Conservation (phyloP, 1,140 invertebrate genomes). For the Drosophila nannoptera region DNA sequence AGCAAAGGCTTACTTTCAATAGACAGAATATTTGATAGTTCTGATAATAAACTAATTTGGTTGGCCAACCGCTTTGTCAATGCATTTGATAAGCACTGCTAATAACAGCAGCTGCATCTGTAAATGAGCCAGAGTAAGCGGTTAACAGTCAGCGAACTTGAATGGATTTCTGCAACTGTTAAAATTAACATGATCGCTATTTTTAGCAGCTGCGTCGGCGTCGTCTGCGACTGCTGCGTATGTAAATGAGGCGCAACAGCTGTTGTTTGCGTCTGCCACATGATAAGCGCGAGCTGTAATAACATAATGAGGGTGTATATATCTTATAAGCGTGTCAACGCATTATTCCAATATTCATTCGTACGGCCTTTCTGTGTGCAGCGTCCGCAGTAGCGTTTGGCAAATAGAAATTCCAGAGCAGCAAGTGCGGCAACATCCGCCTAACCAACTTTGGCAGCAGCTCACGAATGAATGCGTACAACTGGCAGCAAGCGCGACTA, state of each 20-base stretch:
- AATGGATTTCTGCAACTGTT: constrained; percentile 11
- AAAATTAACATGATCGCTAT: constrained; percentile 44
- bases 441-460: constrained; percentile 21
- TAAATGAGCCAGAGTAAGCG: background rate
- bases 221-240: constrained; percentile 1
- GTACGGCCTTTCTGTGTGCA: constrained; percentile 17
- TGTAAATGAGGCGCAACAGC: constrained; percentile 42
- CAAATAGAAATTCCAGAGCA: constrained; percentile 47
- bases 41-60: background rate
- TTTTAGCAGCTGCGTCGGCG: constrained; percentile 22
- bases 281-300: constrained; percentile 18
- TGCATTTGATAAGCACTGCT: too few relatives aligned
- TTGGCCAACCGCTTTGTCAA: too few relatives aligned
- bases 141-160: background rate
- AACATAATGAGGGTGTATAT: background rate
- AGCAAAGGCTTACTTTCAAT: too few relatives aligned
- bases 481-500: background rate
- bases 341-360: constrained; percentile 30
- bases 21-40: too few relatives aligned
- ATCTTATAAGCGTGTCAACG: constrained; percentile 6
- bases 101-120: constrained; percentile 9
- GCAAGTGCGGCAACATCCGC: constrained; percentile 46
- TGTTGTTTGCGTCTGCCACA: constrained; percentile 21
- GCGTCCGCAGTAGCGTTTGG: constrained; percentile 22
- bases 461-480: constrained; percentile 6